phyloP scores from a whole-genome alignment of 2,113 vertebrate species.

The Perognathus longimembris region DNA sequence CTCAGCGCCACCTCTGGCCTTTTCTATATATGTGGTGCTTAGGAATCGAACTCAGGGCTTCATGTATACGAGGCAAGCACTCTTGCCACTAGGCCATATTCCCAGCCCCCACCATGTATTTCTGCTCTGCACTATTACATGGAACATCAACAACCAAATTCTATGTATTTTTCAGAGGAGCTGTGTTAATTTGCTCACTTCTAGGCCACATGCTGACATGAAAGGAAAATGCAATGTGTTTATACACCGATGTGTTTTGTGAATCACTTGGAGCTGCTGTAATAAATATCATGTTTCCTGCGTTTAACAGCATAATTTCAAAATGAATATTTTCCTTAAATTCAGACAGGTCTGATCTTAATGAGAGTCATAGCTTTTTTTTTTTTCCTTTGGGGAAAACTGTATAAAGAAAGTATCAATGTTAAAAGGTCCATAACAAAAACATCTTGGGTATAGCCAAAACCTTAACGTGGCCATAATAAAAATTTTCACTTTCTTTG shows the following conservation, averaged over 20 bases:
- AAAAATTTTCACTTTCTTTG: constrained; percentile 61
- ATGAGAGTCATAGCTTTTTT: background rate
- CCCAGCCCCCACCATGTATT: too few relatives aligned
- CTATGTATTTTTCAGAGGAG: background rate
- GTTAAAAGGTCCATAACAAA: constrained; percentile 6
- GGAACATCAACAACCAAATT: background rate
- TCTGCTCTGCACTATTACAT: background rate
- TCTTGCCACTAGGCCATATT: too few relatives aligned
- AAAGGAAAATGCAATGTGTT: background rate
- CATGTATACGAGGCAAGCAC: too few relatives aligned
- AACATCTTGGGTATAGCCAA: background rate
- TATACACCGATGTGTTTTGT: constrained; percentile 5
- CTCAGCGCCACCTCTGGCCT: too few relatives aligned
- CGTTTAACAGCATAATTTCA: background rate
- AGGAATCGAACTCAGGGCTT: too few relatives aligned
- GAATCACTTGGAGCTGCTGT: background rate
- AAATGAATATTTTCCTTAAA: background rate
- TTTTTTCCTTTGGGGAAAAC: background rate
- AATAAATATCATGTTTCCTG: background rate
- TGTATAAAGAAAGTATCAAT: background rate
- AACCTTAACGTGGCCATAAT: background rate
- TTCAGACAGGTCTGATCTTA: background rate
- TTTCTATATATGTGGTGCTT: too few relatives aligned
- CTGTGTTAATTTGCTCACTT: constrained; percentile 22
- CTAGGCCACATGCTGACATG: background rate